Evolutionary conservation across 2,797 vertebrate genomes (phyloP), one percentile per base, ranked within the genome.

Genomic region (Alfaro cultratus): DNA sequence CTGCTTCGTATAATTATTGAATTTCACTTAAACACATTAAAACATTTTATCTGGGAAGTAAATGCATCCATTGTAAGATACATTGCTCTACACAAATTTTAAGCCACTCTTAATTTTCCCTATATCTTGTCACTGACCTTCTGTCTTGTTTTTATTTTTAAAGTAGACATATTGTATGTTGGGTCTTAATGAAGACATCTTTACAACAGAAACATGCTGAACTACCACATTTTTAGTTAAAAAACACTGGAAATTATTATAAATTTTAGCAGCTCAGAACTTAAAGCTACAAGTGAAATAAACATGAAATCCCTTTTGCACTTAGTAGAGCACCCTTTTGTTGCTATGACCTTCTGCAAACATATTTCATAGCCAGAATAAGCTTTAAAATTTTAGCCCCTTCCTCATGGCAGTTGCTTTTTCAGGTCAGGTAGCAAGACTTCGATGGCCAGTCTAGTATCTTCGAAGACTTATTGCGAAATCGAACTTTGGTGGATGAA

Each of bases 21-120:
- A 45, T 46, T 74, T 80, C 79, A 81, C 71, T 55, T 36, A 46
- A 68, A 73, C 45, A 39, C 43, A 41, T 34, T 29, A 29, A 74
- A 74, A 74, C 23, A 55, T 49, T 41, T 67, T 0, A 11, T 43
- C 49, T 72, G 60, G 2, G 21, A 15, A 46, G 5, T 45, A 31
- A 26, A 53, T 2, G 5, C 6, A 45, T 75, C 11, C 1, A 1
- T 71, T 85, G 74, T 74, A 31, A 34, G 53, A 23, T 67, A 1
- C 5, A n/a, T 74, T 29, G 18, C 62, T 64, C n/a, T 36, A 16
- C 36, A 41, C 18, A 21, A 26, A 0, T 26, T 41, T 26, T 41
- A 41, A 26, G 36, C 23, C 39, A 41, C 4, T 26, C 23, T 26
- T 70, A 41, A 26, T 21, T 68, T 43, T 68, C 39, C 39, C 23